Evolutionary conservation across 2,113 vertebrate species (phyloP).

Genomic region (Urocolius indicus): DNA sequence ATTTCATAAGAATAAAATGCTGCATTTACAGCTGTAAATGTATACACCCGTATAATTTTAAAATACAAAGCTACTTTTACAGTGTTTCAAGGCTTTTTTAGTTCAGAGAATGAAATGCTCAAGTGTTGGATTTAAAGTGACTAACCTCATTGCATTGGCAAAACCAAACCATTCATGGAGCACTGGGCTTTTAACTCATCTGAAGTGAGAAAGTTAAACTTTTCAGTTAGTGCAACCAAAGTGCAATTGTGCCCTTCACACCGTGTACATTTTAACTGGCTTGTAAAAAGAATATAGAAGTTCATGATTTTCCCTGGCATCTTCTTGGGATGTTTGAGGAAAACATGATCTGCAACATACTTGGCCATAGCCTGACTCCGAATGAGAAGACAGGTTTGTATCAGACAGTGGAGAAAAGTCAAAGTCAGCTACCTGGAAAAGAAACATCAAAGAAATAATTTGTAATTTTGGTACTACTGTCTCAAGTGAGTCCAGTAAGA

Average conservation of each 20-base stretch:
- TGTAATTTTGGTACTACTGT: not conserved
- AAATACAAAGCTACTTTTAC: slow-evolving; percentile 23
- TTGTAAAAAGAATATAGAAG: slow-evolving; percentile 74
- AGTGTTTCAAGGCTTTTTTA: not conserved
- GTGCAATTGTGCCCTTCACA: slow-evolving; percentile 52
- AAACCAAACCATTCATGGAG: not conserved
- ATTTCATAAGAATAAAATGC: slow-evolving; percentile 47
- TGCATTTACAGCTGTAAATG: slow-evolving; percentile 31
- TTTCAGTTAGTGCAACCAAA: not conserved
- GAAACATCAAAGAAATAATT: not conserved
- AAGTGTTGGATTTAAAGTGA: not conserved
- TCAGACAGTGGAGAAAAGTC: slow-evolving; percentile 77
- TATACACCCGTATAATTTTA: not conserved
- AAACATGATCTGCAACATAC: slow-evolving; percentile 67
- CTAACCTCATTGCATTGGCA: not conserved
- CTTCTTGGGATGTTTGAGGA: slow-evolving; percentile 45
- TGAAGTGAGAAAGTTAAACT: not conserved
- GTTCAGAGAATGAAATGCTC: not conserved
- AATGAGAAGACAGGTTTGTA: slow-evolving; percentile 36
- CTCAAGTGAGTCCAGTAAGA: not conserved
- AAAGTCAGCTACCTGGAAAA: slow-evolving; percentile 75
- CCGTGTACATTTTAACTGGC: slow-evolving; percentile 72
- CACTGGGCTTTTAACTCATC: not conserved
- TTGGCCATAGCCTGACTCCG: slow-evolving; percentile 43
- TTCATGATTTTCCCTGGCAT: slow-evolving; percentile 62